Conservation (phyloP, 2,113 vertebrate genomes). For the Archilochus colubris region DNA sequence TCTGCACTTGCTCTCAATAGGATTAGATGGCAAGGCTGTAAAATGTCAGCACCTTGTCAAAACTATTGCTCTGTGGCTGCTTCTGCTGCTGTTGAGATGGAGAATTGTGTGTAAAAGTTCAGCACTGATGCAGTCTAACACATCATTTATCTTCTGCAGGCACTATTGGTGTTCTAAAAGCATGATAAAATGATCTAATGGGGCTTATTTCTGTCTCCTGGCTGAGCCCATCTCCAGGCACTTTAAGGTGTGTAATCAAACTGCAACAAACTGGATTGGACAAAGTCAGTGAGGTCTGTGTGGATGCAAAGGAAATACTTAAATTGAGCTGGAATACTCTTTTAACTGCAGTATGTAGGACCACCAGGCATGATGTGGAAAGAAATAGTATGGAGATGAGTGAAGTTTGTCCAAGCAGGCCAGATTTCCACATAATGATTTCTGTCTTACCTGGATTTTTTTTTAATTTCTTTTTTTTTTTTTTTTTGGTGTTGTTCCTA, state of each 20-base stretch:
- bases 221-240: neutral
- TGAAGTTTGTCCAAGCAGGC: neutral
- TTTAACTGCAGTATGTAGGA: neutral
- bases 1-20: slow-evolving; percentile 61
- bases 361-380: neutral
- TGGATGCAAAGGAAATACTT: neutral
- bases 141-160: slow-evolving; percentile 1
- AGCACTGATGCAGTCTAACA: slow-evolving; percentile 29
- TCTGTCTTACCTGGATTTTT: neutral
- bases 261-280: neutral
- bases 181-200: neutral
- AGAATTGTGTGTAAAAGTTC: slow-evolving; percentile 50
- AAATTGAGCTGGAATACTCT: neutral
- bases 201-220: neutral
- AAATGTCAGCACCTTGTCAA: slow-evolving; percentile 66
- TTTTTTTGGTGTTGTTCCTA: neutral
- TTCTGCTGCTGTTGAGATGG: neutral
- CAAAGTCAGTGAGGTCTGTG: neutral
- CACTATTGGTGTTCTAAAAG: neutral
- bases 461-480: too few species aligned
- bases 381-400: neutral
- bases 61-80: slow-evolving; percentile 17
- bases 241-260: neutral
- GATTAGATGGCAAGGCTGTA: slow-evolving; percentile 48
- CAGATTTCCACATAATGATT: neutral